Percentiles rank a stretch among this genome's conserved stretches.
phyloP scores from a whole-genome alignment of 92 coral and sea anemone genomes.

The Epizoanthus stellaris region DNA sequence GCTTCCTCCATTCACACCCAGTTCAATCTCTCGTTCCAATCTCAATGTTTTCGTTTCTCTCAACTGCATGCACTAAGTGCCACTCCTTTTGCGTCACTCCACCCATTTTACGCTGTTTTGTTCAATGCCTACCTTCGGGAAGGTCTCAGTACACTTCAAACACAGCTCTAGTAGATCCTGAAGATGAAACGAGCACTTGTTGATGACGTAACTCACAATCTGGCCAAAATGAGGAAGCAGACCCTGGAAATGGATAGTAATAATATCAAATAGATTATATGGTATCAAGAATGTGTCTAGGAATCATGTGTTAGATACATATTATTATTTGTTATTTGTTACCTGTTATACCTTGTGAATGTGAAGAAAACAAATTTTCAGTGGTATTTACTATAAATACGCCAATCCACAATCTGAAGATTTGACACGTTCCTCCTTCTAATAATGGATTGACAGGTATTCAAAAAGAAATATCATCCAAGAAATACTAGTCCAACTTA shows the following conservation, averaged over 20 bases:
- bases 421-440: too few species aligned
- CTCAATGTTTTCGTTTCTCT: not conserved
- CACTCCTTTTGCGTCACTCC: not conserved
- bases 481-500: too few species aligned
- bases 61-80: not conserved
- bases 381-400: too few species aligned
- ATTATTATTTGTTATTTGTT: too few species aligned
- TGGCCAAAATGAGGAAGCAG: conserved; percentile 89
- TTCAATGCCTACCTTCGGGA: conserved; percentile 74
- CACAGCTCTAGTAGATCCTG: conserved; percentile 89
- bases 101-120: not conserved
- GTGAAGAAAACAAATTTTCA: too few species aligned
- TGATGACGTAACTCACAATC: conserved; percentile 76
- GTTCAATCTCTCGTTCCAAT: not conserved
- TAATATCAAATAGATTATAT: not conserved
- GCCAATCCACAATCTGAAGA: too few species aligned
- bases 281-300: not conserved
- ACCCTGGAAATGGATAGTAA: conserved; percentile 57
- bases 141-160: conserved; percentile 92
- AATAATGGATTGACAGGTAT: too few species aligned
- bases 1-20: not conserved
- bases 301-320: too few species aligned
- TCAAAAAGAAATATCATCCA: too few species aligned
- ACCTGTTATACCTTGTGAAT: too few species aligned
- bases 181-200: conserved; percentile 92